Conservation (phyloP, 2,113 vertebrate species). For the Microtus richardsoni region DNA sequence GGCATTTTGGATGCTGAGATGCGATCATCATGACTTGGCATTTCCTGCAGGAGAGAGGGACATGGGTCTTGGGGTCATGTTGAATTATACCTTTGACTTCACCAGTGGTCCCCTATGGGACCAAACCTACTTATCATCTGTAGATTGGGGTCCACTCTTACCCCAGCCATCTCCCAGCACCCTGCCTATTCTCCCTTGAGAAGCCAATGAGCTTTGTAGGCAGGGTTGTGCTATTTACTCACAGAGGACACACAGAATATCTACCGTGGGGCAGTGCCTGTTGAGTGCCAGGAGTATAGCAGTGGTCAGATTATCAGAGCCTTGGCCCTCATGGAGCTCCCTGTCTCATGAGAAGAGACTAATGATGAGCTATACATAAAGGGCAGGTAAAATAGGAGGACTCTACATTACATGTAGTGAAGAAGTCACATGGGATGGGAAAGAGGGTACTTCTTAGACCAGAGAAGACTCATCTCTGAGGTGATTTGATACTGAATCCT, state of each 20-base stretch:
- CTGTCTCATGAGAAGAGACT: not conserved
- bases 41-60: constrained; percentile 8
- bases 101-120: not conserved
- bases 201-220: not conserved
- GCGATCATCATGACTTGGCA: not conserved
- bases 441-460: not conserved
- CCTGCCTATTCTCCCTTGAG: not conserved
- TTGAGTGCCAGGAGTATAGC: not conserved
- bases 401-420: not conserved
- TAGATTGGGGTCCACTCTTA: not conserved
- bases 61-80: not conserved
- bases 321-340: not conserved
- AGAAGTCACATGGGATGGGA: not conserved
- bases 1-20: not conserved
- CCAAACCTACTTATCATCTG: not conserved
- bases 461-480: not conserved
- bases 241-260: not conserved
- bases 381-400: not conserved
- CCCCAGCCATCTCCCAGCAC: not conserved
- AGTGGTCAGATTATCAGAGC: not conserved
- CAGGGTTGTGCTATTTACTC: not conserved
- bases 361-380: not conserved
- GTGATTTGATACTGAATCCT: not conserved
- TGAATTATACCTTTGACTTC: not conserved
- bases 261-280: not conserved